Conservation (phyloP, 2,888 invertebrate genomes). For the Melieria crassipennis region DNA sequence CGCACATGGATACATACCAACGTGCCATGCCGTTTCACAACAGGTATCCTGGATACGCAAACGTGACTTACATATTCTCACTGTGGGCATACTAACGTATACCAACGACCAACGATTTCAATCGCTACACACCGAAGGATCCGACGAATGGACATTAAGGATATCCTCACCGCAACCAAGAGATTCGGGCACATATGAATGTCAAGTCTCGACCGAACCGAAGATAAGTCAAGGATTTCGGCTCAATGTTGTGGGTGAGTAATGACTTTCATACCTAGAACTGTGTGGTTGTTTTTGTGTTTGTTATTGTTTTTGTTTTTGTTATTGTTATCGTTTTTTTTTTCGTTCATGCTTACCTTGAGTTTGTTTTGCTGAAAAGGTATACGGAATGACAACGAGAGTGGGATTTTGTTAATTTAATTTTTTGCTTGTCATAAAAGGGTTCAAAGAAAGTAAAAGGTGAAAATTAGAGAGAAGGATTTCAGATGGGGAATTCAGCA, state of each 20-base stretch:
- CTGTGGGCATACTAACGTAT: constrained; percentile 77
- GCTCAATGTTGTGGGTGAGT: constrained; percentile 77
- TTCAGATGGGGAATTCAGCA: too few relatives aligned
- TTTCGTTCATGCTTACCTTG: too few relatives aligned
- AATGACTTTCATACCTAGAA: not conserved
- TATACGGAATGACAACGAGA: too few relatives aligned
- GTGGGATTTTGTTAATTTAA: too few relatives aligned
- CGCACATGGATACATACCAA: not conserved
- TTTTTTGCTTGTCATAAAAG: too few relatives aligned
- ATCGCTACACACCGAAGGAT: constrained; percentile 75
- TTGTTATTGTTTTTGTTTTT: too few relatives aligned
- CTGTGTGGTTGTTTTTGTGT: too few relatives aligned
- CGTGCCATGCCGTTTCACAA: not conserved
- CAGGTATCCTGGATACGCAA: constrained; percentile 87
- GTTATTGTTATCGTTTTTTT: too few relatives aligned
- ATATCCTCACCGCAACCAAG: constrained; percentile 74
- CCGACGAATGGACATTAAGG: constrained; percentile 77
- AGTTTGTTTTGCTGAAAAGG: too few relatives aligned
- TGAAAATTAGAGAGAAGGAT: too few relatives aligned
- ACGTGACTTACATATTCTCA: constrained; percentile 79
- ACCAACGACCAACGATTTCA: constrained; percentile 78
- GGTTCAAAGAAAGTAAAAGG: too few relatives aligned
- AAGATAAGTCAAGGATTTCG: constrained; percentile 78
- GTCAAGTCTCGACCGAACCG: constrained; percentile 80
- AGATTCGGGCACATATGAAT: constrained; percentile 77